These are phyloP conservation scores for Kryptolebias ocellatus DNA, from an alignment of 2,797 vertebrate species.

Conservation along the genomic window DNA sequence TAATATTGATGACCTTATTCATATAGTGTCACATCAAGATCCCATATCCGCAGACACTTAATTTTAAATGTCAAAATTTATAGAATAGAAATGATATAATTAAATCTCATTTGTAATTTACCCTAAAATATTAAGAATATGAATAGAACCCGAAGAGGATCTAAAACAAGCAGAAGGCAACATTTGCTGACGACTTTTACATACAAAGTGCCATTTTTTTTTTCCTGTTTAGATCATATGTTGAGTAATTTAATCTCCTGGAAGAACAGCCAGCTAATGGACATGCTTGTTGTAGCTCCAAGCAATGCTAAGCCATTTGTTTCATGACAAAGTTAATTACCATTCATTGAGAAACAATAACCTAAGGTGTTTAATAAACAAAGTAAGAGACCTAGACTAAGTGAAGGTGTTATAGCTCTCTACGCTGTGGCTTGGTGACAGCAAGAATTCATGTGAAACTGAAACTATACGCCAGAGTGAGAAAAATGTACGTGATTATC, in stretches of 20 bases:
- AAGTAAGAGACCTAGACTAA: neutral
- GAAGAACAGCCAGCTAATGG: conserved; percentile 33
- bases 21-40: too few relatives aligned
- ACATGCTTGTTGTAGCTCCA: conserved; percentile 29
- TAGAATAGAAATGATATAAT: too few relatives aligned
- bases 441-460: conserved; percentile 1
- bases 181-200: conserved; percentile 19
- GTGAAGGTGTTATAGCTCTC: conserved; percentile 37
- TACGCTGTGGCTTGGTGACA: conserved; percentile 35
- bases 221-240: conserved; percentile 22
- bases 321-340: conserved; percentile 54
- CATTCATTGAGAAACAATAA: conserved; percentile 45
- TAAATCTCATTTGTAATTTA: too few relatives aligned
- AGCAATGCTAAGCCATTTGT: conserved; percentile 33
- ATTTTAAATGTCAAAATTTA: too few relatives aligned
- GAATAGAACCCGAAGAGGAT: neutral
- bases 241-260: conserved; percentile 29
- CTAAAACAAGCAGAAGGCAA: neutral
- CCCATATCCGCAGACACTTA: too few relatives aligned
- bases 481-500: too few relatives aligned
- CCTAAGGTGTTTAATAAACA: conserved; percentile 33
- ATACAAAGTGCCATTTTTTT: conserved; percentile 16
- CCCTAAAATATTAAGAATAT: too few relatives aligned
- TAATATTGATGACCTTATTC: too few relatives aligned
- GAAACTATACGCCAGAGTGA: too few relatives aligned